phyloP scores from a whole-genome alignment of 2,888 invertebrate species.

The Allacma fusca region DNA sequence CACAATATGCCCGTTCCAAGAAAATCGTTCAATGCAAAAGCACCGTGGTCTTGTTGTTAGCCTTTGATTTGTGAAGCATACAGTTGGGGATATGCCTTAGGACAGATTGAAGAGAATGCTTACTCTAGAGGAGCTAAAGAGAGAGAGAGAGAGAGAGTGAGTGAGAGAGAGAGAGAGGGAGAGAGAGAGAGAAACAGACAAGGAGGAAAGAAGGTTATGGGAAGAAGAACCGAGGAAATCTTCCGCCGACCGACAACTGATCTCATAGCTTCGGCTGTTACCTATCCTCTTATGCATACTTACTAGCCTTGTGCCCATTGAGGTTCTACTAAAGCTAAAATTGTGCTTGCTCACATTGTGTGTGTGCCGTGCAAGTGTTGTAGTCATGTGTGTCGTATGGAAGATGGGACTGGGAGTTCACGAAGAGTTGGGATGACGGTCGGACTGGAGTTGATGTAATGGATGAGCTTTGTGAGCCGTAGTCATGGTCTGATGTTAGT shows the following conservation, averaged over 20 bases:
- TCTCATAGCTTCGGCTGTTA: background rate
- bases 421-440: slow-evolving; percentile 8
- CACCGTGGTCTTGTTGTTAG: slow-evolving; percentile 5
- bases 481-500: slow-evolving; percentile 3
- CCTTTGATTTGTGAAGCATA: background rate
- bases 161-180: slow-evolving; percentile 20
- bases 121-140: slow-evolving; percentile 3
- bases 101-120: slow-evolving; percentile 9
- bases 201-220: slow-evolving; percentile 6
- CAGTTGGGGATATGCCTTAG: background rate
- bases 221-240: slow-evolving; percentile 15
- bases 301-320: slow-evolving; percentile 3
- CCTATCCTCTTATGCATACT: background rate
- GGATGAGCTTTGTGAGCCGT: background rate
- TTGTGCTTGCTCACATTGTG: background rate
- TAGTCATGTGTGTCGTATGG: background rate
- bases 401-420: background rate
- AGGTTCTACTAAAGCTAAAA: background rate
- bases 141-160: slow-evolving; percentile 1
- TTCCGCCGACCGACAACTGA: slow-evolving; percentile 15
- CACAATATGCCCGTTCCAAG: slow-evolving; percentile 21
- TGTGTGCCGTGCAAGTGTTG: background rate
- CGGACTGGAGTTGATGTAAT: slow-evolving; percentile 18
- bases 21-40: background rate
- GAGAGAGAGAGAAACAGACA: slow-evolving; percentile 23